These are phyloP conservation scores for Micronisus gabar DNA, from an alignment of 2,113 vertebrate genomes.

Conservation along the genomic window DNA sequence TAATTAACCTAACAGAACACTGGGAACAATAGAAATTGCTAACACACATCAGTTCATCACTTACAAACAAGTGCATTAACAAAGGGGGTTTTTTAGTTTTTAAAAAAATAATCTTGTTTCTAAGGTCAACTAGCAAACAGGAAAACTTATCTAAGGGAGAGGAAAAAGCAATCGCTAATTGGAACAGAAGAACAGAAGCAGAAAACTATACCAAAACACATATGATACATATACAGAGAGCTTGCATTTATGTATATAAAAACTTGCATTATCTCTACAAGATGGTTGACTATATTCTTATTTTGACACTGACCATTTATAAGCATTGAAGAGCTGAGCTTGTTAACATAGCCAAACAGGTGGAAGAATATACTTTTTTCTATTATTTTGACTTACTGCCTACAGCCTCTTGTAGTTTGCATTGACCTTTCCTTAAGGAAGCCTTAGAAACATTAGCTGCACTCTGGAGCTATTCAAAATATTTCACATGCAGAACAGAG, in stretches of 20 bases:
- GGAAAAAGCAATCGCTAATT: neutral
- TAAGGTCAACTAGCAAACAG: neutral
- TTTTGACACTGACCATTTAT: neutral
- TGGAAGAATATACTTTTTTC: neutral
- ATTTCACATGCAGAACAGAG: slow-evolving; percentile 22
- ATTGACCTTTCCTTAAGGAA: slow-evolving; percentile 27
- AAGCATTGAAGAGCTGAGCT: neutral
- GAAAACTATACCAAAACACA: neutral
- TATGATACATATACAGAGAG: accelerated
- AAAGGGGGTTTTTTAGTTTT: neutral
- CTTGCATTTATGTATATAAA: neutral
- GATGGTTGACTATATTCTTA: neutral
- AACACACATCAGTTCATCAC: neutral
- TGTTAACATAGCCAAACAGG: neutral
- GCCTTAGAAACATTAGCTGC: neutral
- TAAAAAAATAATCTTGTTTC: neutral
- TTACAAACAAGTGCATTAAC: neutral
- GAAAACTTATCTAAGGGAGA: neutral
- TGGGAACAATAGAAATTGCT: neutral
- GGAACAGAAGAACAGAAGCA: neutral
- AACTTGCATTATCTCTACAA: neutral
- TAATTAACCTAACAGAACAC: neutral
- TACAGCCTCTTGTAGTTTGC: neutral
- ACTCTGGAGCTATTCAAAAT: neutral
- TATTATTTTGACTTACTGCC: neutral